These are phyloP conservation scores for Platynereis dumerilii DNA, from an alignment of 2,888 invertebrate species.

Conservation along the genomic window DNA sequence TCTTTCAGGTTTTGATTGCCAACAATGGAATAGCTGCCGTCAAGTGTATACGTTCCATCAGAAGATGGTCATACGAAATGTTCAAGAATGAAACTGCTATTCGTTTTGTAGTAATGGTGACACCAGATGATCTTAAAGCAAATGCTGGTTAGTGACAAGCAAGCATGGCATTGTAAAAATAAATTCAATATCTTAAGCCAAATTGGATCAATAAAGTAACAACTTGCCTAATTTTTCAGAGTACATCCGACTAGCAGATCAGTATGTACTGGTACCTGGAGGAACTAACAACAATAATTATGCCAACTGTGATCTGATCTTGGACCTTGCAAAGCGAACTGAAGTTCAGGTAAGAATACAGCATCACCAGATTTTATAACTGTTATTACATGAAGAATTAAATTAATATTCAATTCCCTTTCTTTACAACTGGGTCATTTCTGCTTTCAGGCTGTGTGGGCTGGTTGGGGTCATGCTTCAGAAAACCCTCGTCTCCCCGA, in stretches of 20 bases:
- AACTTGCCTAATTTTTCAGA: slow-evolving; percentile 68
- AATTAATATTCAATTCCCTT: no score
- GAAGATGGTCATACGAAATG: slow-evolving; percentile 98
- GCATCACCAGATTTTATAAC: no score
- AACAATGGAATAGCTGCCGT: slow-evolving; percentile 99
- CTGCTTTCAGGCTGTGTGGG: slow-evolving; percentile 90
- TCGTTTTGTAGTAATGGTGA: slow-evolving; percentile 97
- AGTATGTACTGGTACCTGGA: slow-evolving; percentile 96
- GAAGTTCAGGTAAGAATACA: slow-evolving; percentile 75
- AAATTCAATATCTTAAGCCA: no score
- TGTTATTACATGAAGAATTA: no score
- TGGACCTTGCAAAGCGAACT: slow-evolving; percentile 91
- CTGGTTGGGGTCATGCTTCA: slow-evolving; percentile 99
- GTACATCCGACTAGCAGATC: slow-evolving; percentile 99
- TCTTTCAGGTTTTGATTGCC: slow-evolving; percentile 78
- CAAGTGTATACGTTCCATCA: slow-evolving; percentile 96
- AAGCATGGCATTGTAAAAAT: no score
- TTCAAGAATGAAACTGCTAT: slow-evolving; percentile 95
- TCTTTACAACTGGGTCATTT: no score
- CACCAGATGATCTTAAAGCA: slow-evolving; percentile 93
- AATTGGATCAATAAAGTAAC: neutral
- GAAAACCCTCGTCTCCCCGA: slow-evolving; percentile 99
- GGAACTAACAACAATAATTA: slow-evolving; percentile 99
- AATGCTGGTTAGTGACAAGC: slow-evolving; percentile 66
- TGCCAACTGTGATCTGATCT: slow-evolving; percentile 97